Evolutionary conservation across 92 coral and sea anemone genomes (phyloP), one percentile per base, ranked within the genome.

Genomic region (Meandrina meandrites): DNA sequence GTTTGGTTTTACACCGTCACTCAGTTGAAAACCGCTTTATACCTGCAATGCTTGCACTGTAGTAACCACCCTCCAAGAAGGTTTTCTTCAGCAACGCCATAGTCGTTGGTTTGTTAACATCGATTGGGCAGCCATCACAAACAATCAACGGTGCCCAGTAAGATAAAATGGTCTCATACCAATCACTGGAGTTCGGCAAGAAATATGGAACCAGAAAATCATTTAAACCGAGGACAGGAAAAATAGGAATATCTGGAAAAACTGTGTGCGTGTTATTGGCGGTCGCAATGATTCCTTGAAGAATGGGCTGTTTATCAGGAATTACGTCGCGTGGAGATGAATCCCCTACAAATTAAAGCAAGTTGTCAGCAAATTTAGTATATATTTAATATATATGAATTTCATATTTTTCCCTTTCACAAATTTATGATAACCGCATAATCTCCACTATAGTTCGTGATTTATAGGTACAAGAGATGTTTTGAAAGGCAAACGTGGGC

Each of bases 191-290:
- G 68, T 79, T 80, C 48, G 98, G 98, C 64, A 95, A 82, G 22
- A 86, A 72, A 71, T 91, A 91, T 78, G 90, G 93, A 11, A 93
- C 98, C 42, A 93, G 93, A 74, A 93, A 93, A 72, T 95, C 98
- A 86, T 93, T 91, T 67, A 93, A 93, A 32, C 98, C 98, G 91
- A 95, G 56, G 15, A 86, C 40, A 8, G 94, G 98, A 85, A 95
- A 95, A 42, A 91, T 83, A 17, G 98, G 98, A 32, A 90, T 87
- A 19, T 84, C 76, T 0, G 94, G 89, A 88, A 95, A 93, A 47
- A 77, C 85, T 57, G 67, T 40, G 12, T 57, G 66, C 16, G 89
- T 79, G 58, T 85, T 80, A 19, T 90, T 75, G 31, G 91, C 86
- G 8, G 96, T 78, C 2, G 35, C n/a, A 19, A 27, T 73, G n/a